Percentiles rank a stretch among this genome's conserved stretches.
Evolutionary conservation across 1,140 invertebrate species (phyloP).

Genomic region (Schlechtendalia chinensis): DNA sequence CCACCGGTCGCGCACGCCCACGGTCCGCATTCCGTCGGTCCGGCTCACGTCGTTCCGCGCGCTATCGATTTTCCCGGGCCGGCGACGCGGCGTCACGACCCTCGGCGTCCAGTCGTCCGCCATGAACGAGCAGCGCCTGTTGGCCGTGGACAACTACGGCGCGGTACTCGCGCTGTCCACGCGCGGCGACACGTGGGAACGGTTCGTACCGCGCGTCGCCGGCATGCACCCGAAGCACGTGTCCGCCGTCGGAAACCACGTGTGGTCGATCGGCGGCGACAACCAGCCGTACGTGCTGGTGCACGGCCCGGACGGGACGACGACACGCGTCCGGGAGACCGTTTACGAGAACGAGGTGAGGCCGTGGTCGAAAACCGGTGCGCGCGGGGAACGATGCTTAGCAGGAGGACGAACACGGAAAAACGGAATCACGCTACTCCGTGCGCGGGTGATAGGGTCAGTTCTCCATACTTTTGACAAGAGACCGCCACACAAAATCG

Average conservation of each 20-base stretch:
- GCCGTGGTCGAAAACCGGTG: background rate
- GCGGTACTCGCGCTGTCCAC: constrained; percentile 79
- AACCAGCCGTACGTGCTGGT: constrained; percentile 89
- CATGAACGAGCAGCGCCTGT: constrained; percentile 63
- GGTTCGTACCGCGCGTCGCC: constrained; percentile 72
- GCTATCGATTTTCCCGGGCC: too few relatives aligned
- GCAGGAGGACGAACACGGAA: too few relatives aligned
- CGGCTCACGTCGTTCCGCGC: too few relatives aligned
- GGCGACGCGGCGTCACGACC: too few relatives aligned
- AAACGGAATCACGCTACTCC: too few relatives aligned
- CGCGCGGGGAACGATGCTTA: too few relatives aligned
- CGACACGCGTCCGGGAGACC: constrained; percentile 84
- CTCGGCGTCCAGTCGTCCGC: too few relatives aligned
- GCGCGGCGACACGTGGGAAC: constrained; percentile 74
- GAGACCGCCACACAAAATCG: too few relatives aligned
- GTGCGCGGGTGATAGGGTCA: too few relatives aligned
- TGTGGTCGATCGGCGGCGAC: constrained; percentile 90
- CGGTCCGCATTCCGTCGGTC: too few relatives aligned
- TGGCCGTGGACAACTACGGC: constrained; percentile 83
- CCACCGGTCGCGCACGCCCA: too few relatives aligned
- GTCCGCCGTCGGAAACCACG: constrained; percentile 75
- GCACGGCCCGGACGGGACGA: constrained; percentile 82
- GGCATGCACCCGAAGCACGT: constrained; percentile 85
- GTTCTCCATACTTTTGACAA: too few relatives aligned
- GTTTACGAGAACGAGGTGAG: constrained; percentile 88